Evolutionary conservation across 1,140 invertebrate genomes (phyloP).

Genomic region (Drosophila repletoides): DNA sequence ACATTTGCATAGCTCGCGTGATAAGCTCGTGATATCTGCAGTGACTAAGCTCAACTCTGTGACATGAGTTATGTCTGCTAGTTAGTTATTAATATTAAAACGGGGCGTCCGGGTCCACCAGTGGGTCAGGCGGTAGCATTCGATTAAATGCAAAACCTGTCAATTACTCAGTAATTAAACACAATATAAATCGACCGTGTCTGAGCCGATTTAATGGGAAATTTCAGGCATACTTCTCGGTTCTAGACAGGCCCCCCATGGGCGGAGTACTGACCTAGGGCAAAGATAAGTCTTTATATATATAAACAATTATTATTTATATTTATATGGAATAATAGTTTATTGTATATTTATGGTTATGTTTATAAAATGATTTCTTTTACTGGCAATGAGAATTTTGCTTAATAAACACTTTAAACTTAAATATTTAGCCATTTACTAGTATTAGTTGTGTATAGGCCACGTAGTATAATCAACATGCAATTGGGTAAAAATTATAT

Average conservation of each 20-base stretch:
- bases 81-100: neutral
- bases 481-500: no score
- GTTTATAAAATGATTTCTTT: constrained; percentile 6
- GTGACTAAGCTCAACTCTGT: constrained; percentile 12
- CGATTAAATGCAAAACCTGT: constrained; percentile 20
- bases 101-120: neutral
- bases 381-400: neutral
- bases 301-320: neutral
- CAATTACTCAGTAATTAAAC: constrained; percentile 6
- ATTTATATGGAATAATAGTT: constrained; percentile 4
- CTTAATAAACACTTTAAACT: constrained; percentile 13
- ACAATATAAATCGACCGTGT: constrained; percentile 9
- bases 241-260: constrained; percentile 10
- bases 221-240: neutral
- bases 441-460: neutral
- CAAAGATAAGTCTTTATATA: constrained; percentile 1
- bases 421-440: neutral
- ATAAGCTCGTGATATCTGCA: neutral
- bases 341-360: constrained; percentile 23
- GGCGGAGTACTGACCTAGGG: constrained; percentile 21
- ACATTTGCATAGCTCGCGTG: constrained; percentile 1
- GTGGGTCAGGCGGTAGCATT: neutral
- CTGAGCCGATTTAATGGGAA: constrained; percentile 6
- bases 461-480: no score
- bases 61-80: neutral